Evolutionary conservation across 2,888 invertebrate genomes (phyloP).

Genomic region (Nomada flava): DNA sequence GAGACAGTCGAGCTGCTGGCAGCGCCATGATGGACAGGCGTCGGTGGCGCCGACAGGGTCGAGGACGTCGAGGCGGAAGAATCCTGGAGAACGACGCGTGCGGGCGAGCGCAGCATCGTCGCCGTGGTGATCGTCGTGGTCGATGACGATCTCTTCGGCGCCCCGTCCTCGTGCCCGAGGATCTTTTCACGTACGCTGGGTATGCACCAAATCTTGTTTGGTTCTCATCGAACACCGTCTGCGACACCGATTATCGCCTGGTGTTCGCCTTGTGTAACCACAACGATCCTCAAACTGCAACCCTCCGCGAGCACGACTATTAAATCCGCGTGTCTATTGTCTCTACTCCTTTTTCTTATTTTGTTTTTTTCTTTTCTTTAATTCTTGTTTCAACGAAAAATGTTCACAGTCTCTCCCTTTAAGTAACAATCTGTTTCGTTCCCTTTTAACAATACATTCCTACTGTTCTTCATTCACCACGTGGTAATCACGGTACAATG

Average conservation of each 20-base stretch:
- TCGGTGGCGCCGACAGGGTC: slow-evolving; percentile 77
- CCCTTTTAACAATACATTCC: not conserved
- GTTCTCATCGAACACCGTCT: slow-evolving; percentile 72
- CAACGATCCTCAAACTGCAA: slow-evolving; percentile 6
- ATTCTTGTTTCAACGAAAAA: too few species aligned
- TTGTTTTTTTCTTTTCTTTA: not conserved
- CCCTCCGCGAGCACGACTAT: not conserved
- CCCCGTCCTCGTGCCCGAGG: slow-evolving; percentile 82
- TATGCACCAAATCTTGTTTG: slow-evolving; percentile 79
- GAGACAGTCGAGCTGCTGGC: slow-evolving; percentile 68
- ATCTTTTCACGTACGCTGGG: slow-evolving; percentile 77
- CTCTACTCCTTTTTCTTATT: not conserved
- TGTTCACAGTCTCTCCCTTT: not conserved
- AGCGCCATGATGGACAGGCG: slow-evolving; percentile 81
- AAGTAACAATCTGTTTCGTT: not conserved
- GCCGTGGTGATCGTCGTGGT: slow-evolving; percentile 72
- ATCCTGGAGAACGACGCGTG: slow-evolving; percentile 74
- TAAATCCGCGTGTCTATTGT: not conserved
- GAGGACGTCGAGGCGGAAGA: slow-evolving; percentile 72
- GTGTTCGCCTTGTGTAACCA: slow-evolving; percentile 13
- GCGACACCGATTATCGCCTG: slow-evolving; percentile 44
- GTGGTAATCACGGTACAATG: not conserved
- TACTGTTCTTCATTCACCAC: slow-evolving; percentile 6
- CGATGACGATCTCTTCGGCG: slow-evolving; percentile 69
- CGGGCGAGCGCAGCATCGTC: slow-evolving; percentile 80